Evolutionary conservation across 1,140 invertebrate species (phyloP), one percentile per base, ranked within the genome.

Genomic region (Heliconius congener): DNA sequence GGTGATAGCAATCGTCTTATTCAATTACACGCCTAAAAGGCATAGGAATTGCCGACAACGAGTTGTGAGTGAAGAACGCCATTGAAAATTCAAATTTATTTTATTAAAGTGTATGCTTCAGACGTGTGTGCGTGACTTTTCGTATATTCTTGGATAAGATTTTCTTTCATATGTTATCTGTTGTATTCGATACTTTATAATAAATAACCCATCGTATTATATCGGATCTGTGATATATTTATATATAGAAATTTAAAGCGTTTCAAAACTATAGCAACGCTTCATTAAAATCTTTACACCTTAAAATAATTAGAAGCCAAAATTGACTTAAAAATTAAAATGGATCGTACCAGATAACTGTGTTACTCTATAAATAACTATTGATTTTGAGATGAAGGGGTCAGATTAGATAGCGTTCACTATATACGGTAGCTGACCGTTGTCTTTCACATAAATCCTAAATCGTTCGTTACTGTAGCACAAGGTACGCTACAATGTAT

Each of bases 1-100:
- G 82, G 82, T 87, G 82, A 89, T 90, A 89, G 85, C 87, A 90
- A 90, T 89, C 85, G 86, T 89, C 86, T 90, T 86, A 88, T 90
- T 89, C 87, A 90, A 92, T 91, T 90, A 90, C 89, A 86, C 85
- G 87, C 60, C 82, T 85, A 86, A 89, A 88, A 83, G 85, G 87
- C 88, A 87, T 90, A 84, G 84, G 85, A 91, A 90, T 88, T 83
- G 86, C 84, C 90, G 85, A 87, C 86, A 90, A 91, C 90, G 83
- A 86, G 81, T 86, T 76, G 82, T 84, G 82, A 84, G 83, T 80
- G 82, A 73, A 82, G 83, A 83, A 88, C 85, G 81, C 80, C 86
- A 87, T 88, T 88, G 86, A 89, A 90, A 88, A 87, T 85, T 80
- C 85, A 83, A 86, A 85, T 86, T 88, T 88, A 83, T 88, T 89